Evolutionary conservation across 2,888 invertebrate genomes (phyloP).

Genomic region (Augiades crinisus): DNA sequence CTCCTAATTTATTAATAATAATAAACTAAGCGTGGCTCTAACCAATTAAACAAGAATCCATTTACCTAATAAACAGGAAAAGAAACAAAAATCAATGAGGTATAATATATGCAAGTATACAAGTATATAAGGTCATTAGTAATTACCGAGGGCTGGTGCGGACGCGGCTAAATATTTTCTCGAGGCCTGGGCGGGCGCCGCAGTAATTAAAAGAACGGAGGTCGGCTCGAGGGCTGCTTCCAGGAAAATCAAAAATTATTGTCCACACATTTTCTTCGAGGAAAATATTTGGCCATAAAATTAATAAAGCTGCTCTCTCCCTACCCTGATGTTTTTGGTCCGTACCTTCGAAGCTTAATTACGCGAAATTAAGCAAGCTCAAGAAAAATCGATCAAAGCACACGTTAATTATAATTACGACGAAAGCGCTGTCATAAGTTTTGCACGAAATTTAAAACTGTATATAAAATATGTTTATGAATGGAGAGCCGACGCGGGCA

Average conservation of each 20-base stretch:
- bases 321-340: background rate
- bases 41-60: no score
- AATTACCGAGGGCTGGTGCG: conserved; percentile 66
- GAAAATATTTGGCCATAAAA: conserved; percentile 45
- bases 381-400: background rate
- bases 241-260: conserved; percentile 70
- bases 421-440: background rate
- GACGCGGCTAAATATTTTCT: conserved; percentile 75
- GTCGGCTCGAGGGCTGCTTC: conserved; percentile 46
- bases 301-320: conserved; percentile 18
- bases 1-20: background rate
- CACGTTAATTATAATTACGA: background rate
- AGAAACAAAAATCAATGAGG: conserved; percentile 1
- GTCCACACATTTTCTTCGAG: conserved; percentile 60
- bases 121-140: conserved; percentile 68
- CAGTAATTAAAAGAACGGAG: conserved; percentile 73
- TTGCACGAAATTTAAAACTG: background rate
- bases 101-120: conserved; percentile 31
- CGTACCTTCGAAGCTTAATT: background rate
- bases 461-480: background rate
- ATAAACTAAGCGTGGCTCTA: background rate
- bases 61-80: background rate
- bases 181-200: conserved; percentile 52
- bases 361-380: background rate
- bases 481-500: background rate